Conservation (phyloP, 2,888 invertebrate species). For the Athalia cordata region DNA sequence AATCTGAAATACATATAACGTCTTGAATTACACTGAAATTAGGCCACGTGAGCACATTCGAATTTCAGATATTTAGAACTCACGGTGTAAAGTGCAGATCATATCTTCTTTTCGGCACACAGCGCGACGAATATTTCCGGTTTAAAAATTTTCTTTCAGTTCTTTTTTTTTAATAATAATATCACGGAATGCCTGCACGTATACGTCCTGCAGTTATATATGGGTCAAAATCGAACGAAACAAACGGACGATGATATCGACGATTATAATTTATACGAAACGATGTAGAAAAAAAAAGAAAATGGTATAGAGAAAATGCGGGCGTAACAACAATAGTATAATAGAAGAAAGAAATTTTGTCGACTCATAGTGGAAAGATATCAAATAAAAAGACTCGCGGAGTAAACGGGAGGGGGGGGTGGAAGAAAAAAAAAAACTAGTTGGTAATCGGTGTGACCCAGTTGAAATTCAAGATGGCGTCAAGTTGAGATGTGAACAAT, state of each 20-base stretch:
- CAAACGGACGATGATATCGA: neutral
- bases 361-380: neutral
- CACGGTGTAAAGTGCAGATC: too few species aligned
- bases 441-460: conserved; percentile 53
- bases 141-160: neutral
- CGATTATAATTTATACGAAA: too few species aligned
- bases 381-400: neutral
- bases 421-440: conserved; percentile 8
- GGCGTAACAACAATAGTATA: too few species aligned
- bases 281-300: neutral
- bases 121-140: neutral
- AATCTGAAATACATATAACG: too few species aligned
- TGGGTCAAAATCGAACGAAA: neutral
- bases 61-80: neutral
- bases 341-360: neutral
- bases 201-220: too few species aligned
- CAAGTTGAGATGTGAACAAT: conserved; percentile 44
- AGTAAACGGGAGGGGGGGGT: neutral
- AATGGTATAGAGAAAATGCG: neutral
- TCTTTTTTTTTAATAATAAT: neutral
- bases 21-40: neutral
- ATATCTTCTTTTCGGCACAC: too few species aligned
- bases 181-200: neutral
- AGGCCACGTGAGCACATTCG: conserved; percentile 9
- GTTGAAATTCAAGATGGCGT: conserved; percentile 56